Base-by-base conservation (phyloP, 2,797 vertebrate species). In the Lepus townsendii region DNA sequence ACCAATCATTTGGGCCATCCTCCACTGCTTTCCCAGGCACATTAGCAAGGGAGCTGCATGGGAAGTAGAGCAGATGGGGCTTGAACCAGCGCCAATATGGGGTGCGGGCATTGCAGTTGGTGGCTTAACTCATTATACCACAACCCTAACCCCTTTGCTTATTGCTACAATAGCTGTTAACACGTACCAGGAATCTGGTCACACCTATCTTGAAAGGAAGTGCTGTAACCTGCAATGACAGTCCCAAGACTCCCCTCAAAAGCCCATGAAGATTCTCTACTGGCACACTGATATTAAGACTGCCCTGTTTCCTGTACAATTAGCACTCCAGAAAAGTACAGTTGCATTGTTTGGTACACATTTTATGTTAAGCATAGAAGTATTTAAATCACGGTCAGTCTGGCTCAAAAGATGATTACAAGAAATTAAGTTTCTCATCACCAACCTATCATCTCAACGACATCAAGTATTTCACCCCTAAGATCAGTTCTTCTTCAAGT, bases 381-480 rank as follows among this genome's bases (percentile, higher is more conserved):
- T 82, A 71, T 84, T 87, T 65, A 69, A 78, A 26, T 77, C 30
- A 82, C 54, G 52, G 89, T 88, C 47, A 85, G 94, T 83, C 91
- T 96, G 96, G 95, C 92, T 97, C 96, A 97, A 90, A 63, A 91
- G 69, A 19, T 72, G n/a, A 94, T 75, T 83, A 76, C 94, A 86
- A 12, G 63, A 66, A 69, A 83, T 30, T 65, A 94, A 98, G 91
- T 95, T 90, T 83, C 27, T 98, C 94, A 95, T 92, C 88, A 97
- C 0, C 0, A 96, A 97, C 93, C 93, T 62, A 89, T 2, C 95
- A 89, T 97, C 92, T 97, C 97, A 98, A 62, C 69, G 93, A 98
- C 91, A 90, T 85, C 95, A 98, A 95, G 84, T 5, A 47, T 95
- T 95, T 95, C 91, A 97, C 93, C 90, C 35, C 27, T 38, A 73